A percentile compares a stretch with the other conserved stretches of the same genome.
Conservation (phyloP, 2,888 invertebrate species). For the Gasteruption jaculator region DNA sequence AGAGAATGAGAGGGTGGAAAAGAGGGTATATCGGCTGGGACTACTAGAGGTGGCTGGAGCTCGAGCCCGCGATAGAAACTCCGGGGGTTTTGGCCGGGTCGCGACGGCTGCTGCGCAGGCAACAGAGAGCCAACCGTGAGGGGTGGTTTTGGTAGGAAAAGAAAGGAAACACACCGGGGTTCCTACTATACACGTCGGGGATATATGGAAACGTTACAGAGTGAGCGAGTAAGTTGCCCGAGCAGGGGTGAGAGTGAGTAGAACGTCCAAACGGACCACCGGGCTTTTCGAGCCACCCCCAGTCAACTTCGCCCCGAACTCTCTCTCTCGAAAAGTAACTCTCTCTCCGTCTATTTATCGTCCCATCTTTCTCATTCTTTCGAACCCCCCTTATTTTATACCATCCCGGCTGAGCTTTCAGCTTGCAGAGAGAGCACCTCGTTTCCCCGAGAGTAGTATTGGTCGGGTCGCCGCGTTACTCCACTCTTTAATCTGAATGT, state of each 20-base stretch:
- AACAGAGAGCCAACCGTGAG: constrained; percentile 17
- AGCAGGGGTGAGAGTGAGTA: too few species aligned
- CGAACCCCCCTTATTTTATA: too few species aligned
- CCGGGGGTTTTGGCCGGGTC: constrained; percentile 42
- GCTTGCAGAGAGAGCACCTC: too few species aligned
- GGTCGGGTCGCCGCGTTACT: too few species aligned
- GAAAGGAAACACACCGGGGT: not conserved
- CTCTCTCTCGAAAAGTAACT: constrained; percentile 2
- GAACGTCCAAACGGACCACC: too few species aligned
- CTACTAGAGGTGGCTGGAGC: constrained; percentile 6
- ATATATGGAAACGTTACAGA: too few species aligned
- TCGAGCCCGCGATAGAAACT: constrained; percentile 27
- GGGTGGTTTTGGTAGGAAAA: not conserved
- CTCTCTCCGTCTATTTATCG: constrained; percentile 8
- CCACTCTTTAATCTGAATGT: too few species aligned
- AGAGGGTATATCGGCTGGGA: constrained; percentile 4
- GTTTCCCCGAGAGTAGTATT: too few species aligned
- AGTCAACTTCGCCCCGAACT: constrained; percentile 17
- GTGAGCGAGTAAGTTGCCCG: too few species aligned
- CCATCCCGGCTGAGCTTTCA: too few species aligned
- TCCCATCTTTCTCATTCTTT: constrained; percentile 2
- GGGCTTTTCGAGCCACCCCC: constrained; percentile 23
- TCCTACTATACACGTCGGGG: not conserved
- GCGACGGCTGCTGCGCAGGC: constrained; percentile 33
- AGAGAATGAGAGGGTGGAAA: constrained; percentile 6